A percentile compares a stretch with the other conserved stretches of the same genome.
phyloP scores from a whole-genome alignment of 2,113 vertebrate species.

The Chaenogobius annularis region DNA sequence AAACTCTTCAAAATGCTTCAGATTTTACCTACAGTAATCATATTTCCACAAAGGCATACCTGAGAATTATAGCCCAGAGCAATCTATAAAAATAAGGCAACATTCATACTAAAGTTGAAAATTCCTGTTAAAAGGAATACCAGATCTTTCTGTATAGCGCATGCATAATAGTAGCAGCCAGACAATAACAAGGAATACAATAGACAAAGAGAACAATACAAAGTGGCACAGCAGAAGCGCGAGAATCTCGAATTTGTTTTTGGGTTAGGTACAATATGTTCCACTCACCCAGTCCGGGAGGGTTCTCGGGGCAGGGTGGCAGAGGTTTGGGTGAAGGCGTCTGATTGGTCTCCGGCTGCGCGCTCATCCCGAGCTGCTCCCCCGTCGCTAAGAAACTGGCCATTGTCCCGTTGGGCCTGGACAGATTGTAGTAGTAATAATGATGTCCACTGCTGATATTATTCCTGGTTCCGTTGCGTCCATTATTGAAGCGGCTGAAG shows the following conservation, averaged over 20 bases:
- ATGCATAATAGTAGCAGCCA: neutral
- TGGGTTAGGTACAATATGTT: neutral
- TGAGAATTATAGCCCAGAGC: neutral
- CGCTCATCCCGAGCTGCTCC: slow-evolving; percentile 78
- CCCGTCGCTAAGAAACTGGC: slow-evolving; percentile 73
- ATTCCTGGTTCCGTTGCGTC: slow-evolving; percentile 81
- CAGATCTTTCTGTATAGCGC: neutral
- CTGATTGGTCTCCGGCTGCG: slow-evolving; percentile 78
- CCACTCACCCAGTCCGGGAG: slow-evolving; percentile 88
- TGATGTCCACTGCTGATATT: slow-evolving; percentile 77
- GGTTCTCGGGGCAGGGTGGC: slow-evolving; percentile 89
- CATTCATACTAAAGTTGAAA: neutral
- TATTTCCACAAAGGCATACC: neutral
- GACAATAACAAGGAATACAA: neutral
- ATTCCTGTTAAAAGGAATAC: neutral
- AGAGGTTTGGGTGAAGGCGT: slow-evolving; percentile 84
- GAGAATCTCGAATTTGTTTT: neutral
- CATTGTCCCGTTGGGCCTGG: slow-evolving; percentile 83
- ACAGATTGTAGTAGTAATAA: slow-evolving; percentile 83
- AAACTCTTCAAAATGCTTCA: no score
- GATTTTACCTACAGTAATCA: no score
- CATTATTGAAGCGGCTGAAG: slow-evolving; percentile 95
- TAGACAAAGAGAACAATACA: neutral
- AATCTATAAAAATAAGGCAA: neutral
- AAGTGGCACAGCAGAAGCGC: neutral